phyloP scores from a whole-genome alignment of 2,888 invertebrate species.

The Aporophyla lueneburgensis region DNA sequence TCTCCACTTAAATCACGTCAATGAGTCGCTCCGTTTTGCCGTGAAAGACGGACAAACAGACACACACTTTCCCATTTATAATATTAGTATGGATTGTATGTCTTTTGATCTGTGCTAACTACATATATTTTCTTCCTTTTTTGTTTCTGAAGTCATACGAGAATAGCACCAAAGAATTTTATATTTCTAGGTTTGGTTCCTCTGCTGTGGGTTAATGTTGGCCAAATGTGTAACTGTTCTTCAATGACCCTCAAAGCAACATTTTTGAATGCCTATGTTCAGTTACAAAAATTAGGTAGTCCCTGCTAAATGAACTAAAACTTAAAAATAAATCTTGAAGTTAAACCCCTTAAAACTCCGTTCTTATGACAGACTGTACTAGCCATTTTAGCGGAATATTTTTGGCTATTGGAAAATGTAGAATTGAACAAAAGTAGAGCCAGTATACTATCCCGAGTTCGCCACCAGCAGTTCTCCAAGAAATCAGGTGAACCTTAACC shows the following conservation, averaged over 20 bases:
- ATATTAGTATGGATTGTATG: too few species aligned
- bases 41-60: too few species aligned
- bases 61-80: too few species aligned
- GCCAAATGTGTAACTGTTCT: background rate
- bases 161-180: background rate
- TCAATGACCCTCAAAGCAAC: background rate
- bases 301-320: slow-evolving; percentile 3
- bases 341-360: background rate
- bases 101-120: too few species aligned
- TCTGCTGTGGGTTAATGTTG: background rate
- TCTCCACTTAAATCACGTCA: too few species aligned
- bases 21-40: too few species aligned
- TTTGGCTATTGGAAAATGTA: background rate
- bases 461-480: background rate
- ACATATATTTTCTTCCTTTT: too few species aligned
- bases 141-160: background rate
- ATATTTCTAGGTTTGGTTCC: slow-evolving; percentile 4
- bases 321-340: background rate
- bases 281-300: background rate
- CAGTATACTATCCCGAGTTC: background rate
- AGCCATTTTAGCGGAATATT: background rate
- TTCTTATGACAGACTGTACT: background rate
- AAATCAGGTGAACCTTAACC: background rate
- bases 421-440: background rate
- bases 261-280: background rate